Percentiles rank a stretch among this genome's conserved stretches.
phyloP scores from a whole-genome alignment of 2,797 vertebrate genomes.

The Platyrinchus mystaceus region DNA sequence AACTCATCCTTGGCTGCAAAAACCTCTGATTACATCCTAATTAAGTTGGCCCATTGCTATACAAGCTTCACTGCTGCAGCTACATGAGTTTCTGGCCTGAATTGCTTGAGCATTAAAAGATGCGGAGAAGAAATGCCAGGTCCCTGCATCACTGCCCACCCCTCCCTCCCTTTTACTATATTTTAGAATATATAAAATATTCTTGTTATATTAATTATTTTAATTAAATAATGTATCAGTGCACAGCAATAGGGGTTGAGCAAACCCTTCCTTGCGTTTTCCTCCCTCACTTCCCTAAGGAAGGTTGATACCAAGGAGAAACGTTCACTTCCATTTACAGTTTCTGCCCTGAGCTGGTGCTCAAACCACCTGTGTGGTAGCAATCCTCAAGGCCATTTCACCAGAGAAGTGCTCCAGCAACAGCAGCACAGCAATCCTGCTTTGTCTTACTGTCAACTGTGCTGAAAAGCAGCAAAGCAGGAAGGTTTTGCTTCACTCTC shows the following conservation, averaged over 20 bases:
- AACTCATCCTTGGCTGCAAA: not conserved
- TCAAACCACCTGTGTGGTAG: not conserved
- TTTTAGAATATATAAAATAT: not conserved
- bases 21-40: not conserved
- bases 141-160: not conserved
- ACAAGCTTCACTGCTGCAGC: not conserved
- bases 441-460: not conserved
- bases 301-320: not conserved
- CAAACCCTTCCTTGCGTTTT: not conserved
- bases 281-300: not conserved
- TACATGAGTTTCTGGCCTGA: not conserved
- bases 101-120: not conserved
- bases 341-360: not conserved
- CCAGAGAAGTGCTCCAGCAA: not conserved
- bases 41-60: not conserved
- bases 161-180: not conserved
- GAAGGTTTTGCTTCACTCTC: conserved; percentile 30
- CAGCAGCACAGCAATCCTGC: not conserved
- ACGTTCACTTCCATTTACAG: not conserved
- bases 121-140: not conserved
- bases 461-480: not conserved
- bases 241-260: not conserved
- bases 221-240: not conserved
- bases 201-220: not conserved
- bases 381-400: not conserved